phyloP scores from a whole-genome alignment of 1,140 invertebrate genomes.

The Delia radicum region DNA sequence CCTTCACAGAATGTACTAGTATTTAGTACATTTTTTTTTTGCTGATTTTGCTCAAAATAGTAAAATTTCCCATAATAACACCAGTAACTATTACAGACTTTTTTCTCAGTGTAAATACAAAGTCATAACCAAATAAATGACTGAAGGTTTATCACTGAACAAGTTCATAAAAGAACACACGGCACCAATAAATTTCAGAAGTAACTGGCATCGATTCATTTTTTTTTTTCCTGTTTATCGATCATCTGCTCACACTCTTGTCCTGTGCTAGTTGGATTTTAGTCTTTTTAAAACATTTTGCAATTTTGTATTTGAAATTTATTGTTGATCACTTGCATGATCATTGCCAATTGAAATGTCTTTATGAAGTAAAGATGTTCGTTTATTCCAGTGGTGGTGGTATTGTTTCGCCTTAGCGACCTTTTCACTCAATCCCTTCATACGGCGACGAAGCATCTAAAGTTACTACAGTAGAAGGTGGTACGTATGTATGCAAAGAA shows the following conservation, averaged over 20 bases:
- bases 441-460: neutral
- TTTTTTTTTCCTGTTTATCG: neutral
- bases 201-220: constrained; percentile 11
- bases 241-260: neutral
- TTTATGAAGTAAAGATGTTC: constrained; percentile 13
- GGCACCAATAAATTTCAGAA: constrained; percentile 12
- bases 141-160: neutral
- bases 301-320: constrained; percentile 21
- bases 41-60: too few relatives aligned
- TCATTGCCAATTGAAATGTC: constrained; percentile 28
- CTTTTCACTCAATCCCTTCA: neutral
- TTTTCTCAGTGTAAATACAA: too few relatives aligned
- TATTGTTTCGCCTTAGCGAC: constrained; percentile 3
- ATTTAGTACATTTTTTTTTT: too few relatives aligned
- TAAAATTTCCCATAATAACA: too few relatives aligned
- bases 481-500: neutral
- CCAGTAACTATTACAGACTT: too few relatives aligned
- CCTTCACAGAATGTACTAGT: too few relatives aligned
- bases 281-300: neutral
- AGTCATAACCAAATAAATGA: neutral
- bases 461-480: too few relatives aligned
- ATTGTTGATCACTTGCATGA: constrained; percentile 25
- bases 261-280: too few relatives aligned
- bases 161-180: neutral
- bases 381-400: too few relatives aligned